phyloP scores from a whole-genome alignment of 2,888 invertebrate genomes.

The Mystacides longicornis region DNA sequence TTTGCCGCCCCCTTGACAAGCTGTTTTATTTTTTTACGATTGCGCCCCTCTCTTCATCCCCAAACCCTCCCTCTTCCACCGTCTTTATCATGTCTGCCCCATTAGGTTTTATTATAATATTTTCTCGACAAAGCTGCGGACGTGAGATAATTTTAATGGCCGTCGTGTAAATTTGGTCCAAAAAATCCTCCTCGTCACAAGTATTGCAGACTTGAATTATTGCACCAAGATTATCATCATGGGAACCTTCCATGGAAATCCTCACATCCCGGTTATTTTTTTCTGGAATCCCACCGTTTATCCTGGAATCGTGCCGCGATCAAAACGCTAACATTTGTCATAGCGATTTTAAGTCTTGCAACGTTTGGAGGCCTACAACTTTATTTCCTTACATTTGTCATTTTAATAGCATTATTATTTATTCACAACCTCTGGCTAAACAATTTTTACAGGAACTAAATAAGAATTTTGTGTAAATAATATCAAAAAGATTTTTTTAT shows the following conservation, averaged over 20 bases:
- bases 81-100: slow-evolving; percentile 27
- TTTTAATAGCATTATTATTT: too few species aligned
- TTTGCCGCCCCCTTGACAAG: slow-evolving; percentile 16
- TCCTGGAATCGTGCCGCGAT: too few species aligned
- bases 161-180: slow-evolving; percentile 4
- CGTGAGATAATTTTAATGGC: slow-evolving; percentile 27
- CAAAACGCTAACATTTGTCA: too few species aligned
- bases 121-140: slow-evolving; percentile 27
- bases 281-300: too few species aligned
- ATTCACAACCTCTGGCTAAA: too few species aligned
- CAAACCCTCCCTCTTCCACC: slow-evolving; percentile 13
- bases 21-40: slow-evolving; percentile 27
- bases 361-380: too few species aligned
- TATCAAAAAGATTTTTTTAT: too few species aligned
- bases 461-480: too few species aligned
- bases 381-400: too few species aligned
- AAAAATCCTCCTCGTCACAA: neutral
- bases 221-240: neutral
- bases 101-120: slow-evolving; percentile 27
- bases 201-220: neutral
- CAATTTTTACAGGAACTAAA: too few species aligned
- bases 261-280: neutral
- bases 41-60: slow-evolving; percentile 25
- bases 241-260: neutral
- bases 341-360: too few species aligned